A percentile compares a stretch with the other conserved stretches of the same genome.
These are phyloP conservation scores for Australoheros scitulus DNA, from an alignment of 2,113 vertebrate genomes.

Conservation along the genomic window DNA sequence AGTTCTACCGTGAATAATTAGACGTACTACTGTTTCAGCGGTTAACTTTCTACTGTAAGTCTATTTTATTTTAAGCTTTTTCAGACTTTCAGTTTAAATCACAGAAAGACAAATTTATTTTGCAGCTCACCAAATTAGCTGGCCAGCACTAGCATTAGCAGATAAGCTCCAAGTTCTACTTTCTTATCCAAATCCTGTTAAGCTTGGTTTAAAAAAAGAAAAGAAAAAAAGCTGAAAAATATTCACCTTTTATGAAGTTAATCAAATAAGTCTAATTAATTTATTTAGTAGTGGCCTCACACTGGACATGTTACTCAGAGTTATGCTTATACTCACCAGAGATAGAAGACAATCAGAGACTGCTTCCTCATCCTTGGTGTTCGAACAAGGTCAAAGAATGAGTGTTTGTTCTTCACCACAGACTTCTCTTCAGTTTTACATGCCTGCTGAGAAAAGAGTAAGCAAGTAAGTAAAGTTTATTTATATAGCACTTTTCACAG, in stretches of 20 bases:
- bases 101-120: not conserved
- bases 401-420: slow-evolving; percentile 44
- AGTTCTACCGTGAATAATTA: not conserved
- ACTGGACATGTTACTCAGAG: not conserved
- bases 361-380: slow-evolving; percentile 72
- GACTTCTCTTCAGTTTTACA: slow-evolving; percentile 26
- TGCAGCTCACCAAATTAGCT: not conserved
- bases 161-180: not conserved
- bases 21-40: no score
- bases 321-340: slow-evolving; percentile 66
- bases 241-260: not conserved
- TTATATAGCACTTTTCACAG: no score
- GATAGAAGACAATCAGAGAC: slow-evolving; percentile 74
- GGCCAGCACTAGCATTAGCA: not conserved
- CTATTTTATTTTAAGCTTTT: not conserved
- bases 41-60: not conserved
- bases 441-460: slow-evolving; percentile 40
- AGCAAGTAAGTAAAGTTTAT: no score
- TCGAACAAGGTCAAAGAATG: slow-evolving; percentile 67
- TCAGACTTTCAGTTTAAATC: not conserved
- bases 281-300: not conserved
- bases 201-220: no score
- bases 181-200: no score
- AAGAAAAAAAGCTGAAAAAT: no score
- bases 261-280: not conserved